Base-by-base conservation (phyloP, 2,113 vertebrate genomes). In the Scomber japonicus region DNA sequence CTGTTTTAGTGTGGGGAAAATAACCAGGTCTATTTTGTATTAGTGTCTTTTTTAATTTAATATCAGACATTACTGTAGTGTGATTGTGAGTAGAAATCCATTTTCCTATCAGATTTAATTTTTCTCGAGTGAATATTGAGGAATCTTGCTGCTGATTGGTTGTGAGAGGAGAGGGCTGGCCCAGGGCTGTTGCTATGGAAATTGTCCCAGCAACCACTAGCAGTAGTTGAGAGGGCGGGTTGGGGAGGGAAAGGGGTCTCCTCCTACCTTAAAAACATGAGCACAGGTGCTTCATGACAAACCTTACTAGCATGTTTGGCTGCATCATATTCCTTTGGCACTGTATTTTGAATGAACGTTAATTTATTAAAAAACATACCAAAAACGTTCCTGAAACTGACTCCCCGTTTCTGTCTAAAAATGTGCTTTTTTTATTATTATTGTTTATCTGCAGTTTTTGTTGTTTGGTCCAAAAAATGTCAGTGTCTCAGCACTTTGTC, bases 321-420 rank as follows among this genome's bases (percentile, higher is more conserved):
- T 99, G 96, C 97, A 97, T 97, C 92, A 95, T 97, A 97, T 97
- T 97, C 94, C 91, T 93, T 96, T 97, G 96, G 97, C 97, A 98
- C 97, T 99, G 97, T 98, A 97, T 97, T 98, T 97, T 97, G 95
- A 97, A 97, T 98, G 96, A 93, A 97, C 94, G 93, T 97, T 99
- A 98, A 99, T 98, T 99, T 99, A 99, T 99, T 99, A 97, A 98
- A 96, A 97, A 96, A 87, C 91, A 93, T 94, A 94, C 92, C 94
- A 94, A 90, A 80, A 94, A 92, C 78, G 78, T 91, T 92, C 81
- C 76, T 79, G 81, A 91, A 84, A 81, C 50, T 1, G 64, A 54
- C 82, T 87, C 60, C 3, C 35, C 8, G 35, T 40, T 40, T 40
- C 7, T 78, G 35, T 80, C 63, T 15, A n/a, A 1, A 24, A 45